Evolutionary conservation across 2,113 vertebrate genomes (phyloP).

Genomic region (human): GRCh38 chr16:77934501-77935000

Average conservation of each 20-base stretch:
- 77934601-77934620: not conserved
- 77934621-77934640: not conserved
- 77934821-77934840: not conserved
- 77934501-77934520: not conserved
- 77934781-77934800: not conserved
- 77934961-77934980: not conserved
- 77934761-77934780: not conserved
- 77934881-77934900: not conserved
- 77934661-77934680: not conserved
- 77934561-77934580: not conserved
- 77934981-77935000: not conserved
- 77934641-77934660: not conserved
- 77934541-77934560: not conserved
- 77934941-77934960: not conserved
- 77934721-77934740: not conserved
- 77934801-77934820: not conserved
- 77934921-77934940: not conserved
- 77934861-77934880: not conserved
- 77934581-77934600: not conserved
- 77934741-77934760: not conserved
- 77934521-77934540: not conserved
- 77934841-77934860: not conserved
- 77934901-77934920: too few relatives aligned
- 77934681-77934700: not conserved
- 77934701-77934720: not conserved